Evolutionary conservation across 1,140 invertebrate genomes (phyloP).

Genomic region (Diploscapter pachys): DNA sequence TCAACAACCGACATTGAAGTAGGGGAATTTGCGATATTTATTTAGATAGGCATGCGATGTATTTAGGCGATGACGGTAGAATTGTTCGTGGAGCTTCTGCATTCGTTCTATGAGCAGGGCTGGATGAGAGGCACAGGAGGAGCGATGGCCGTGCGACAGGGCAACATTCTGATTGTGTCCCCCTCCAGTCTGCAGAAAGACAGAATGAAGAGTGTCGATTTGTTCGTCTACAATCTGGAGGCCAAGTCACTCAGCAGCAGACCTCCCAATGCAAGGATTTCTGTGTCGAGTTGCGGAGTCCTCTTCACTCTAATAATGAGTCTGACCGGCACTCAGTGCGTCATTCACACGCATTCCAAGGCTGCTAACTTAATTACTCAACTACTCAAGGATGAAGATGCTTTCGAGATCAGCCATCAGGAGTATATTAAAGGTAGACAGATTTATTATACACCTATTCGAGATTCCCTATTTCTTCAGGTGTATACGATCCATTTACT

Average conservation of each 20-base stretch:
- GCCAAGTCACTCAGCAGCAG: conserved; percentile 9
- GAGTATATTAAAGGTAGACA: conserved; percentile 94
- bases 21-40: too few species aligned
- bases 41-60: not conserved
- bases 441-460: not conserved
- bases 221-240: conserved; percentile 31
- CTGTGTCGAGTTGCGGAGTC: conserved; percentile 73
- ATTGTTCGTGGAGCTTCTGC: conserved; percentile 27
- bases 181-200: conserved; percentile 98
- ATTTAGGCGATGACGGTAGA: conserved; percentile 24
- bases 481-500: conserved; percentile 46
- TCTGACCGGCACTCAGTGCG: conserved; percentile 69
- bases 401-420: conserved; percentile 82
- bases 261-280: conserved; percentile 37
- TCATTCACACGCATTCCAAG: conserved; percentile 94
- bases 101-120: conserved; percentile 22
- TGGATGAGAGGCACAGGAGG: conserved; percentile 38
- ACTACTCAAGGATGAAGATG: conserved; percentile 73
- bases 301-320: conserved; percentile 88
- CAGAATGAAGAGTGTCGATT: conserved; percentile 53
- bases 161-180: conserved; percentile 62
- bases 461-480: conserved; percentile 4
- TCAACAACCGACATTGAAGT: too few species aligned
- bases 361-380: conserved; percentile 83
- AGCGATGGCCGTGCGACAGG: conserved; percentile 23